Base-by-base conservation (phyloP, 2,797 vertebrate genomes). In the Sylvilagus floridanus region DNA sequence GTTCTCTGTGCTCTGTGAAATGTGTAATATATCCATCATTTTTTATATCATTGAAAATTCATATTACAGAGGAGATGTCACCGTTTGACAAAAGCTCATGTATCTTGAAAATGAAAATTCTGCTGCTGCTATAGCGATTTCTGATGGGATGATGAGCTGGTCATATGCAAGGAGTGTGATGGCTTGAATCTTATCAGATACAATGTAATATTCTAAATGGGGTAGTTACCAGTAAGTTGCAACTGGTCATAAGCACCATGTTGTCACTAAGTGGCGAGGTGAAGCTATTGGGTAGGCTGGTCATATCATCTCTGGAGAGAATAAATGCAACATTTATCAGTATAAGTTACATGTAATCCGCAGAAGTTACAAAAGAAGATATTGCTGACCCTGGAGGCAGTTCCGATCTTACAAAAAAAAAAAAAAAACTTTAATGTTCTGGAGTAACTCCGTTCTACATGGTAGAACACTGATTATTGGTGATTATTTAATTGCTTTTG, bases 91-190 rank as follows among this genome's bases (percentile, higher is more conserved):
- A 83, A 97, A 90, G 96, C 97, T 95, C 75, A 77, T 95, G 96
- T 94, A 95, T 98, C 88, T 96, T 97, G 96, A 96, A 98, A 98
- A 97, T 97, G 96, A 97, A 98, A 97, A 95, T 95, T 95, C 93
- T 94, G 87, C 90, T 83, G 79, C 79, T 75, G 93, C 91, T 91
- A 57, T 76, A 95, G 90, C 88, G 96, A 85, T 93, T 97, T 96
- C 78, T 97, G 96, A 96, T 97, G 96, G 96, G 89, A 92, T 95
- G 96, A 97, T 96, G 94, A 88, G 94, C 66, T 97, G 96, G 97
- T 97, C 96, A 71, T 94, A 88, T 69, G 94, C 84, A 90, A 95
- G 96, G 79, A 96, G 95, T 96, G 96, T 92, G 86, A 89, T 94
- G 82, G 84, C 75, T 94, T 68, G 88, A 88, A 75, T 94, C 87